phyloP scores from a whole-genome alignment of 2,113 vertebrate species.

The Paratilapia polleni region DNA sequence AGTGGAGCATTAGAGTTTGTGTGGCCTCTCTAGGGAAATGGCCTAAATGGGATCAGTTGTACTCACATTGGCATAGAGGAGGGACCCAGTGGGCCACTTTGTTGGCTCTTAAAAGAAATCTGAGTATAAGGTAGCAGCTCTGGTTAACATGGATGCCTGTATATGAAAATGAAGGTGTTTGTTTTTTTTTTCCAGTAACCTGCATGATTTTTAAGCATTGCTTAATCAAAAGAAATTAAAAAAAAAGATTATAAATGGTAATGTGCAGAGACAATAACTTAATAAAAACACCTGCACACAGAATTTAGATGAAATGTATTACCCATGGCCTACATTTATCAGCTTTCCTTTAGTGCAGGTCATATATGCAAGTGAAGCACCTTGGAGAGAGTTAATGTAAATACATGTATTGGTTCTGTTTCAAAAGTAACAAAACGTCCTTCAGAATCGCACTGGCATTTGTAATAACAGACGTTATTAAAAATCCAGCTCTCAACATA shows the following conservation, averaged over 20 bases:
- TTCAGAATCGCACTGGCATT: background rate
- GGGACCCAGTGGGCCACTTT: conserved; percentile 16
- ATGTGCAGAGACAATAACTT: background rate
- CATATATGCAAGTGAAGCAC: background rate
- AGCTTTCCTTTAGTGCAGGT: background rate
- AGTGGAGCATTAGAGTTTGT: conserved; percentile 30
- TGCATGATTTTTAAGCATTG: no score
- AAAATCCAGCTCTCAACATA: background rate
- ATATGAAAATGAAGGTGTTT: background rate
- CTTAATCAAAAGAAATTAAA: background rate
- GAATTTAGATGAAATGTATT: background rate
- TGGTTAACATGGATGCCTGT: background rate
- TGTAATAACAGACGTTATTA: background rate
- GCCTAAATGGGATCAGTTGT: conserved; percentile 50
- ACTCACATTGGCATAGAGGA: conserved; percentile 13
- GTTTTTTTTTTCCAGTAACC: background rate
- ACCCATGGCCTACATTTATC: background rate
- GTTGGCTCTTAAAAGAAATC: conserved; percentile 17
- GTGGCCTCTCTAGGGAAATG: conserved; percentile 35
- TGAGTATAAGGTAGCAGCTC: background rate
- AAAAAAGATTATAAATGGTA: background rate
- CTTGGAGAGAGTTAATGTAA: background rate
- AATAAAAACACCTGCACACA: background rate
- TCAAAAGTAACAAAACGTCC: background rate
- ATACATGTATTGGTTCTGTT: background rate